Percentiles rank a stretch among this genome's conserved stretches.
These are phyloP conservation scores for Salvelinus fontinalis DNA, from an alignment of 2,113 vertebrate genomes.

Conservation along the genomic window DNA sequence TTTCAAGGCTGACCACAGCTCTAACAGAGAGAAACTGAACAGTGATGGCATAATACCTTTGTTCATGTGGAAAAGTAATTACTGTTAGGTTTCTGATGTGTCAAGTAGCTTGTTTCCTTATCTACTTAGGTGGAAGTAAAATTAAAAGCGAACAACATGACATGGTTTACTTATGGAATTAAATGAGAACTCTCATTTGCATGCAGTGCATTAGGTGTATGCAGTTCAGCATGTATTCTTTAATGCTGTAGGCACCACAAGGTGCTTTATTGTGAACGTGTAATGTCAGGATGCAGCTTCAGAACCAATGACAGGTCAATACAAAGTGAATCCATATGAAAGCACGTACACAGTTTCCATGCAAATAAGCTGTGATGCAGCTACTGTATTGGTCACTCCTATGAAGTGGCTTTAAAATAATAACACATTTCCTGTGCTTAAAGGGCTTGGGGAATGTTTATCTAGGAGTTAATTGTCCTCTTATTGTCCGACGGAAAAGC, in stretches of 20 bases:
- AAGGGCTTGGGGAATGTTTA: slow-evolving; percentile 13
- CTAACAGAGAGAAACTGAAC: background rate
- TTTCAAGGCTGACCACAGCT: background rate
- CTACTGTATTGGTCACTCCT: background rate
- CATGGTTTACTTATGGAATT: background rate
- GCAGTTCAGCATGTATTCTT: background rate
- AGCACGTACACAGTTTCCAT: background rate
- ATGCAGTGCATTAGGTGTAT: background rate
- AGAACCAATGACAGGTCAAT: background rate
- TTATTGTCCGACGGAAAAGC: background rate
- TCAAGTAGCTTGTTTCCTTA: background rate
- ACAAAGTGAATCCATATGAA: background rate
- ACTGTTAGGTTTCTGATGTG: background rate
- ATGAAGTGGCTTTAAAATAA: slow-evolving; percentile 11
- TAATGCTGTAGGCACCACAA: background rate
- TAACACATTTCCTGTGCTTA: slow-evolving; percentile 28
- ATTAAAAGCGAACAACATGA: background rate
- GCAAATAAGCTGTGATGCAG: background rate
- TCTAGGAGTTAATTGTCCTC: slow-evolving; percentile 27
- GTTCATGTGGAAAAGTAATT: slow-evolving; percentile 1
- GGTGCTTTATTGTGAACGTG: background rate
- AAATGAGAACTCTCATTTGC: background rate
- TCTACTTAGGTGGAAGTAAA: background rate
- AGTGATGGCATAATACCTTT: background rate
- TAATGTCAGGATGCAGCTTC: background rate